phyloP scores from a whole-genome alignment of 2,113 vertebrate genomes.

The Cebidichthys violaceus region DNA sequence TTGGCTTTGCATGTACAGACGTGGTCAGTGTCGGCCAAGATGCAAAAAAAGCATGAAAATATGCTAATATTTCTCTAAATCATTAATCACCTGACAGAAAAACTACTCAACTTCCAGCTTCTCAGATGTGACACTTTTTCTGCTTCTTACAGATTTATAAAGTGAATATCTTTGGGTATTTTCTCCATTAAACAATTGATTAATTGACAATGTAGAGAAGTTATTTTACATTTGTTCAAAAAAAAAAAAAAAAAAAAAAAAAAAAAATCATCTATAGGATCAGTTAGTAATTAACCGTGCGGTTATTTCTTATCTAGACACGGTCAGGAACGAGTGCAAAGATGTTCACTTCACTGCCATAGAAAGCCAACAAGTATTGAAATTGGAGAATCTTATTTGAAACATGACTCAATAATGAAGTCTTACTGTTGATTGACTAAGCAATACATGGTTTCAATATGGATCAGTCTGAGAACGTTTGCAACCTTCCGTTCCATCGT shows the following conservation, averaged over 20 bases:
- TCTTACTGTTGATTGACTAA: neutral
- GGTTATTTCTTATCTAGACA: too few relatives aligned
- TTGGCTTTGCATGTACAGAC: neutral
- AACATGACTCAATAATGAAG: neutral
- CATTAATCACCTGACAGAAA: neutral
- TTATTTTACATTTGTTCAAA: neutral
- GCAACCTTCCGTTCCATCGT: neutral
- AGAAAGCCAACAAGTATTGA: neutral
- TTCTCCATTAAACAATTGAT: neutral
- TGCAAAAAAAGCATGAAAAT: neutral
- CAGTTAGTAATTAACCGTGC: neutral
- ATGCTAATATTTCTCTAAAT: neutral
- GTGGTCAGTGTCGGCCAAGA: neutral
- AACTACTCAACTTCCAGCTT: neutral
- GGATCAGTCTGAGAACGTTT: conserved; percentile 3
- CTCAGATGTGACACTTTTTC: neutral
- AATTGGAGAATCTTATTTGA: neutral
- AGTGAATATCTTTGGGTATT: neutral
- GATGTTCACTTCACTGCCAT: neutral
- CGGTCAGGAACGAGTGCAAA: neutral
- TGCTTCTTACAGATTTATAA: neutral
- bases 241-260: neutral
- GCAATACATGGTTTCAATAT: neutral
- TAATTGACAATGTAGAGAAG: neutral
- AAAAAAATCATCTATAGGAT: neutral